Base-by-base conservation (phyloP, 2,797 vertebrate genomes). In the Hyperoplus lanceolatus region DNA sequence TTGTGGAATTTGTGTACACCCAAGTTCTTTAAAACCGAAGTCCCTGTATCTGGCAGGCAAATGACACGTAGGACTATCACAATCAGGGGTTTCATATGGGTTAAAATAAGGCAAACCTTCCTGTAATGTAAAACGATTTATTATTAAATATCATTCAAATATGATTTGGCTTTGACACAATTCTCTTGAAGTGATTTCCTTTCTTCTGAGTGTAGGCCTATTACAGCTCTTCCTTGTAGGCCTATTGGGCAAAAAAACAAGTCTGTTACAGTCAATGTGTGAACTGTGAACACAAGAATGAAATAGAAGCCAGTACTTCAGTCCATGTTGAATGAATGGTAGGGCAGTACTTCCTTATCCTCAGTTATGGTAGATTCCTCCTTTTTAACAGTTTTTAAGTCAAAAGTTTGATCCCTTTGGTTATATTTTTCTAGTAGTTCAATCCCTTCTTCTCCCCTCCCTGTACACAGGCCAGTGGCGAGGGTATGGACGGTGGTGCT, bases 401-500 rank as follows among this genome's bases (percentile, higher is more conserved):
- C 70, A 71, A 82, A 59, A 64, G 65, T 75, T 63, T 65, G 38
- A 36, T 2, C 15, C 18, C 13, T 16, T 2, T 49, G 58, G 45
- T 56, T 75, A 29, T 15, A 13, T 36, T 7, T 21, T 10, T 65
- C 65, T 21, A 66, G 3, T 7, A 7, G 59, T 5, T 55, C 39
- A 53, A 15, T 14, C 16, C 8, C 0, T 12, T 38, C 16, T 67
- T 9, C 39, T 12, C 50, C 3, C 66, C 48, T 59, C 66, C 13
- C 21, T 29, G 29, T 21, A 10, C 62, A 36, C 87, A 98, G 97
- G 91, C 93, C 96, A 0, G 92, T 97, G 87, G 95, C 93, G 14
- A 96, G 97, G 16, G 54, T 94, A 4, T 99, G 98, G 98, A 98
- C 95, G 0, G 92, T 86, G 82, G 93, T 97, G 75, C 89, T 99